Conservation (phyloP, 2,888 invertebrate genomes). For the Synanthedon andrenaeformis region DNA sequence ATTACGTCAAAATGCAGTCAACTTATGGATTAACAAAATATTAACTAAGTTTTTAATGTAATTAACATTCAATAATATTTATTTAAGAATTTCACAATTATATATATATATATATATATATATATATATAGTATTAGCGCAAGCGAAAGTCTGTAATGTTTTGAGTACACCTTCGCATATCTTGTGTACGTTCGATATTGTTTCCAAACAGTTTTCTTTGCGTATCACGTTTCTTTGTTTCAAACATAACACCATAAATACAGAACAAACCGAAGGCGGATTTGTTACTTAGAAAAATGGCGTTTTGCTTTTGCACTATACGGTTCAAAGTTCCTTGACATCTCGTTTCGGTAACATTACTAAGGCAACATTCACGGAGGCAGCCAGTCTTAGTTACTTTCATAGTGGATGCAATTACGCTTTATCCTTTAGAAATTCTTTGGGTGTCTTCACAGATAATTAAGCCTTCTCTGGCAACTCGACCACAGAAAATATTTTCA, state of each 20-base stretch:
- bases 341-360: not conserved
- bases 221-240: constrained; percentile 46
- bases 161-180: not conserved
- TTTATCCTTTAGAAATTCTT: not conserved
- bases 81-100: no score
- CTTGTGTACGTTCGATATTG: constrained; percentile 17
- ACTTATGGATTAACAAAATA: no score
- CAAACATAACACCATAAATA: constrained; percentile 25
- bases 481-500: no score
- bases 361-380: not conserved
- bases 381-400: constrained; percentile 8
- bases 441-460: no score
- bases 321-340: not conserved
- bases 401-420: constrained; percentile 16
- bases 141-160: no score
- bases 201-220: constrained; percentile 30
- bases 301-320: not conserved
- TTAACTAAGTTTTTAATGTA: no score
- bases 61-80: no score
- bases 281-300: not conserved
- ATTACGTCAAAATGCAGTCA: no score
- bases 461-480: no score
- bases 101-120: no score
- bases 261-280: constrained; percentile 1
- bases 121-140: no score